A percentile compares a stretch with the other conserved stretches of the same genome.
Evolutionary conservation across 1,140 invertebrate species (phyloP).

Genomic region (Caerostris darwini): DNA sequence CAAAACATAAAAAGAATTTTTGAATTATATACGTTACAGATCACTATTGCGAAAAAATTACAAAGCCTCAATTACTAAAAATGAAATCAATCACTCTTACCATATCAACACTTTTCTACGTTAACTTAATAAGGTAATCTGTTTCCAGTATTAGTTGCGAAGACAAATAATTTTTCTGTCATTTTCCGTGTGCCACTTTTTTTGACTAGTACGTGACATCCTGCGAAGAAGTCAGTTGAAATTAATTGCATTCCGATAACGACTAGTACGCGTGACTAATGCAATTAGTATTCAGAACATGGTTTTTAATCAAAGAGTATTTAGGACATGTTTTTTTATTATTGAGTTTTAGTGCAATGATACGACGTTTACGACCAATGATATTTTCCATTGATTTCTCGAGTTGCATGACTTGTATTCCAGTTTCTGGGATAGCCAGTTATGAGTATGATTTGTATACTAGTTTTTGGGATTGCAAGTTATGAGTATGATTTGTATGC

Average conservation of each 20-base stretch:
- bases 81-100: slow-evolving; percentile 4
- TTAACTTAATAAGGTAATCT: slow-evolving; percentile 24
- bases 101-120: not conserved
- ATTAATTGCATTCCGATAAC: slow-evolving; percentile 40
- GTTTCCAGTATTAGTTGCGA: slow-evolving; percentile 4
- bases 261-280: slow-evolving; percentile 29
- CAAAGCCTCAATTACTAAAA: not conserved
- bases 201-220: slow-evolving; percentile 15
- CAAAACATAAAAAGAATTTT: too few relatives aligned
- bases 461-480: too few relatives aligned
- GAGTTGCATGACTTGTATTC: too few relatives aligned
- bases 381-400: not conserved
- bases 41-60: not conserved
- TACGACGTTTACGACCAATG: not conserved
- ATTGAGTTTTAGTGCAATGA: not conserved
- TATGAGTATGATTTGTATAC: too few relatives aligned
- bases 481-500: too few relatives aligned
- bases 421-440: too few relatives aligned
- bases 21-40: too few relatives aligned
- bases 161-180: slow-evolving; percentile 26
- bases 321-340: slow-evolving; percentile 4
- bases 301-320: slow-evolving; percentile 24
- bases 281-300: slow-evolving; percentile 22
- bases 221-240: not conserved
- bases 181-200: not conserved